These are phyloP conservation scores for Drosophila conformis DNA, from an alignment of 2,888 invertebrate species.

Conservation along the genomic window DNA sequence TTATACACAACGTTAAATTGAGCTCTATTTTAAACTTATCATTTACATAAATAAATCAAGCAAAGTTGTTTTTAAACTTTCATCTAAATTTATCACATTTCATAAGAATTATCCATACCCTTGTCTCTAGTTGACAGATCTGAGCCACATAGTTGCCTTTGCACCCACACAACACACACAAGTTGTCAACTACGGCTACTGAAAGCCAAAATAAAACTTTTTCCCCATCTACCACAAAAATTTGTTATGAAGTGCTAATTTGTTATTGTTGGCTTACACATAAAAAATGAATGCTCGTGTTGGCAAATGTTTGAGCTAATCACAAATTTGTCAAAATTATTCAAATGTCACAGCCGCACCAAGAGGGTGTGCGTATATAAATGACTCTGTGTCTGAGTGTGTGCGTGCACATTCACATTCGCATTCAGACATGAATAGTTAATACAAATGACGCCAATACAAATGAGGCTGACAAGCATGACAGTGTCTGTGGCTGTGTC, in stretches of 20 bases:
- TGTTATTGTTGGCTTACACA: slow-evolving; percentile 38
- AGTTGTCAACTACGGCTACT: slow-evolving; percentile 10
- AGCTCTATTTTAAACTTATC: not conserved
- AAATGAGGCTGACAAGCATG: slow-evolving; percentile 29
- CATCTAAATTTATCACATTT: not conserved
- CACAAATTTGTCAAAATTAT: slow-evolving; percentile 78
- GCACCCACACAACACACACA: slow-evolving; percentile 2
- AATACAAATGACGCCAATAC: slow-evolving; percentile 55
- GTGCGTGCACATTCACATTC: slow-evolving; percentile 15
- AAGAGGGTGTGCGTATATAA: slow-evolving; percentile 3
- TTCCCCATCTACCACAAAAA: slow-evolving; percentile 12
- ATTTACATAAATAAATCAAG: not conserved
- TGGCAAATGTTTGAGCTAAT: slow-evolving; percentile 71
- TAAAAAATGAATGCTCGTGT: slow-evolving; percentile 58
- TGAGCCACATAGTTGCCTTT: slow-evolving; percentile 12
- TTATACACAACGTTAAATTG: not conserved
- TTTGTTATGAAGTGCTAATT: slow-evolving; percentile 72
- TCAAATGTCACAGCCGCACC: slow-evolving; percentile 52
- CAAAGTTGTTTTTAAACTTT: not conserved
- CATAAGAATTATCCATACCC: not conserved
- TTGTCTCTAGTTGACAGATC: slow-evolving; percentile 18
- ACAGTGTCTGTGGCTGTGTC: slow-evolving; percentile 18
- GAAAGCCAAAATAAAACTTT: slow-evolving; percentile 39
- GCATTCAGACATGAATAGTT: slow-evolving; percentile 69
- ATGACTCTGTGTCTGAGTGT: slow-evolving; percentile 4